A percentile compares a stretch with the other conserved stretches of the same genome.
Evolutionary conservation across 2,797 vertebrate genomes (phyloP).

Genomic region (Nannoperca australis): DNA sequence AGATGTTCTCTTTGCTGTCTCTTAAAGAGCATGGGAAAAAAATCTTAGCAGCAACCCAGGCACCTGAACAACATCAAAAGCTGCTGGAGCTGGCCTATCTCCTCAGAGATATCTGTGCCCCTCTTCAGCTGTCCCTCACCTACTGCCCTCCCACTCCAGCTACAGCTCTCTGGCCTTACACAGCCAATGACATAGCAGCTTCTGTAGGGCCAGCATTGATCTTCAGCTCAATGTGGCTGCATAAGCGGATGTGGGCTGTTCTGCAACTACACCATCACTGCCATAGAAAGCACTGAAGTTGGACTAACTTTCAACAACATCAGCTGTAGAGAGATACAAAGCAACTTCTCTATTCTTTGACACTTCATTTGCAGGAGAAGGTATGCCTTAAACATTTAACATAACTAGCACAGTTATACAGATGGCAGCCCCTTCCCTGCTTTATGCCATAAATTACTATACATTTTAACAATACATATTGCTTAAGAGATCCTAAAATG

Average conservation of each 20-base stretch:
- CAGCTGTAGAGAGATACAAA: not conserved
- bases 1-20: slow-evolving; percentile 10
- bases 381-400: not conserved
- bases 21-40: slow-evolving; percentile 5
- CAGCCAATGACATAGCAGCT: slow-evolving; percentile 43
- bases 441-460: not conserved
- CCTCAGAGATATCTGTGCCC: slow-evolving; percentile 2
- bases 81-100: slow-evolving; percentile 1
- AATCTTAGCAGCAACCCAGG: not conserved
- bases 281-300: slow-evolving; percentile 1
- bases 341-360: not conserved
- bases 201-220: slow-evolving; percentile 48
- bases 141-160: slow-evolving; percentile 22
- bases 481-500: not conserved
- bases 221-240: slow-evolving; percentile 46
- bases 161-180: slow-evolving; percentile 39
- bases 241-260: slow-evolving; percentile 39
- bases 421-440: not conserved
- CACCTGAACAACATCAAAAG: slow-evolving; percentile 15
- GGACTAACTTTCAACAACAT: slow-evolving; percentile 8
- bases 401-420: not conserved
- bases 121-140: slow-evolving; percentile 20
- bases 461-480: not conserved
- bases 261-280: slow-evolving; percentile 15
- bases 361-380: slow-evolving; percentile 3